Base-by-base conservation (phyloP, 2,797 vertebrate genomes). In the Antrozous pallidus region DNA sequence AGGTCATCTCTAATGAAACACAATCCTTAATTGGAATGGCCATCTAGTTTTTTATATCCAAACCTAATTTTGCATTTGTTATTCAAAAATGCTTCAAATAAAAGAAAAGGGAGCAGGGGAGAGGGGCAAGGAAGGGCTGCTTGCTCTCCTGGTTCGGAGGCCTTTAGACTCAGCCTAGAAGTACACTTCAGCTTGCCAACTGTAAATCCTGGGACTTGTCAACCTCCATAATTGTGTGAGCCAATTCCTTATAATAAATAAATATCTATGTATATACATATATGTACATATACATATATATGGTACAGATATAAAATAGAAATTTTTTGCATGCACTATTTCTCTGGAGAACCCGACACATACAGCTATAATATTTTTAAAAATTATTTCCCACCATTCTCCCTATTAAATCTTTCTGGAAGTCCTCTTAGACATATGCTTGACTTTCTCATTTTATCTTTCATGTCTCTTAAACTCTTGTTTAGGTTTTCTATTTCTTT, bases 371-470 rank as follows among this genome's bases (percentile, higher is more conserved):
- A 70, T 56, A 87, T 65, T 93, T 83, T 67, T 24, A 83, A 83
- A 63, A 89, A 65, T 70, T 22, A 86, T 85, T 90, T 92, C 38
- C n/a, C 26, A 56, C 33, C 22, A 81, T 90, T 75, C 22, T 42
- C 47, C 47, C 54, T 82, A 78, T 77, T 73, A 81, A 93, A 78
- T 86, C 42, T 70, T 94, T 86, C 51, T 38, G 81, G 40, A 87
- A 73, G 10, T 78, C 26, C 63, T 93, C 40, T 54, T 42, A 86
- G 42, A 42, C 3, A 81, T 71, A 47, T 78, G 40, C 12, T 56
- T 83, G 70, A 78, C 63, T 78, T 71, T 77, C n/a, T 73, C 61
- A 78, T 87, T 90, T 73, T 87, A 77, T 78, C 20, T 24, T 77
- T 93, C 14, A 24, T 80, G n/a, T 79, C 31, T 81, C 17, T 73